Evolutionary conservation across 2,797 vertebrate genomes (phyloP).

Genomic region (Crax fasciolata): DNA sequence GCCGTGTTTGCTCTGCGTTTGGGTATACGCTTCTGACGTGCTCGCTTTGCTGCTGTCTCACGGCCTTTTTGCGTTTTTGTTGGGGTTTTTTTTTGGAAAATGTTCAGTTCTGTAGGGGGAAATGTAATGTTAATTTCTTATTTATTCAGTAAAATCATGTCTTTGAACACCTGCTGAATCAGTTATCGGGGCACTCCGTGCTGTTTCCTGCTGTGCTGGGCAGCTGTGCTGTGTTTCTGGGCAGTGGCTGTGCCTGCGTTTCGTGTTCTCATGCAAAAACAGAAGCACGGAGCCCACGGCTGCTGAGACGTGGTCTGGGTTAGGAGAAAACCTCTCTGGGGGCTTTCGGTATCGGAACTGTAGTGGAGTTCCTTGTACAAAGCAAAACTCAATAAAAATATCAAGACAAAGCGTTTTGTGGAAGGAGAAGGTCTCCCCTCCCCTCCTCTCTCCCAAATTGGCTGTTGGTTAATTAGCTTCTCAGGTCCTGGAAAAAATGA

Average conservation of each 20-base stretch:
- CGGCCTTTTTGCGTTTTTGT: rapidly evolving
- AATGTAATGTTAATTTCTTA: rapidly evolving
- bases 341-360: background rate
- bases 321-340: background rate
- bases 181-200: rapidly evolving
- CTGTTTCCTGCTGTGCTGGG: background rate
- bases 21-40: rapidly evolving
- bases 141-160: background rate
- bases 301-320: background rate
- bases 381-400: background rate
- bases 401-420: background rate
- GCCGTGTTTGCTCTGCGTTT: background rate
- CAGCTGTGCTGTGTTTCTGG: background rate
- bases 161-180: background rate
- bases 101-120: rapidly evolving
- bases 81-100: background rate
- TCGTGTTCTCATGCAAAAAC: background rate
- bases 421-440: background rate
- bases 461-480: background rate
- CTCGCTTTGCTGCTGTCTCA: background rate
- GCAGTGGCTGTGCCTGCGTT: rapidly evolving
- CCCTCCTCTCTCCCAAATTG: background rate
- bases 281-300: rapidly evolving
- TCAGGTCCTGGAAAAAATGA: background rate
- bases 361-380: background rate